phyloP scores from a whole-genome alignment of 1,140 invertebrate species.

The Littorina saxatilis region DNA sequence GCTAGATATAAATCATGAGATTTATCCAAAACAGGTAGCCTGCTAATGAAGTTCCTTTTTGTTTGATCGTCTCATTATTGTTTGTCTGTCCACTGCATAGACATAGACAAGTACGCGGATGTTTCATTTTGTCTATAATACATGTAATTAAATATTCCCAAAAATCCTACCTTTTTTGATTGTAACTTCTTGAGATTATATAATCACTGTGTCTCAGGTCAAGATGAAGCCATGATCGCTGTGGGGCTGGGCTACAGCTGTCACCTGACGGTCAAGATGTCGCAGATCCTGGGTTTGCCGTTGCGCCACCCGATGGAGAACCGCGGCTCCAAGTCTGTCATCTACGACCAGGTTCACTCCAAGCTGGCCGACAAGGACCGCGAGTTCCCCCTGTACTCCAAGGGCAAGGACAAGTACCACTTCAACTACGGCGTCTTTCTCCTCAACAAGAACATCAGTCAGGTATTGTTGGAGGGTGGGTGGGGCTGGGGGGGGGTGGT shows the following conservation, averaged over 20 bases:
- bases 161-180: too few species aligned
- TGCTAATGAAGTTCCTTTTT: too few species aligned
- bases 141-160: too few species aligned
- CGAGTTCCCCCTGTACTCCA: slow-evolving; percentile 88
- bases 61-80: too few species aligned
- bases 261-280: slow-evolving; percentile 87
- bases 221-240: slow-evolving; percentile 82
- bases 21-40: too few species aligned
- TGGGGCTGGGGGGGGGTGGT: too few species aligned
- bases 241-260: slow-evolving; percentile 89
- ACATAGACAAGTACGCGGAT: too few species aligned
- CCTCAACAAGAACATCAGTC: slow-evolving; percentile 92
- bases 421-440: slow-evolving; percentile 91
- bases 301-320: slow-evolving; percentile 86
- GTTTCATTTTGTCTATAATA: too few species aligned
- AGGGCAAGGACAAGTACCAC: slow-evolving; percentile 84
- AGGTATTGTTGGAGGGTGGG: slow-evolving; percentile 73
- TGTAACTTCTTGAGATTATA: too few species aligned
- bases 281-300: slow-evolving; percentile 87
- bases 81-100: too few species aligned
- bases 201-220: too few species aligned
- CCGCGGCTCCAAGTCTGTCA: slow-evolving; percentile 85
- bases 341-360: slow-evolving; percentile 85
- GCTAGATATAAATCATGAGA: too few species aligned
- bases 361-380: slow-evolving; percentile 84